phyloP scores from a whole-genome alignment of 1,140 invertebrate genomes.

The Solen grandis region DNA sequence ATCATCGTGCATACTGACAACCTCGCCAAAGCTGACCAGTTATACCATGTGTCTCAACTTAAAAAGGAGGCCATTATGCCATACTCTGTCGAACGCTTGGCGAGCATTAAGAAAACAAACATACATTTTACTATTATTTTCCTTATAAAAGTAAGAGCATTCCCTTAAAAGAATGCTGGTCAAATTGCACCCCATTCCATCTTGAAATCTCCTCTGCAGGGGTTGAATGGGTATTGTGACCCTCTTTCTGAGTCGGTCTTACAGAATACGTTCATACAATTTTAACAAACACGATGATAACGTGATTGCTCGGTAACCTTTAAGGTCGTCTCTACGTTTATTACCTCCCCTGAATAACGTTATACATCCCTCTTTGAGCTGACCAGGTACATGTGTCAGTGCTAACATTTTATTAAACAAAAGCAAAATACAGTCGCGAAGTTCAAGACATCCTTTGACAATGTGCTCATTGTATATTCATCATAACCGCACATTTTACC shows the following conservation, averaged over 20 bases:
- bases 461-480: neutral
- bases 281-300: neutral
- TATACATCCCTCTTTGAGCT: neutral
- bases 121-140: neutral
- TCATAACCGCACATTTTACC: constrained; percentile 9
- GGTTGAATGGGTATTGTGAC: neutral
- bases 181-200: constrained; percentile 8
- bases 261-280: neutral
- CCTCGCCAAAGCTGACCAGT: neutral
- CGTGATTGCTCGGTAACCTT: neutral
- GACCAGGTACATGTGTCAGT: neutral
- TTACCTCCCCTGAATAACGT: neutral
- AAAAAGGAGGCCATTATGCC: neutral
- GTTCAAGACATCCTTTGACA: neutral
- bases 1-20: neutral
- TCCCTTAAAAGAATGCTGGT: constrained; percentile 10
- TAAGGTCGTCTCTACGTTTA: neutral
- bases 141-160: neutral
- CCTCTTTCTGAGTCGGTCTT: neutral
- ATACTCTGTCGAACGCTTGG: neutral
- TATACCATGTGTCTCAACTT: neutral
- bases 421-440: neutral
- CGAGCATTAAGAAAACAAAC: neutral
- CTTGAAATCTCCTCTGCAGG: constrained; percentile 26
- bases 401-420: neutral